Base-by-base conservation (phyloP, 1,140 invertebrate genomes). In the Portunus trituberculatus region DNA sequence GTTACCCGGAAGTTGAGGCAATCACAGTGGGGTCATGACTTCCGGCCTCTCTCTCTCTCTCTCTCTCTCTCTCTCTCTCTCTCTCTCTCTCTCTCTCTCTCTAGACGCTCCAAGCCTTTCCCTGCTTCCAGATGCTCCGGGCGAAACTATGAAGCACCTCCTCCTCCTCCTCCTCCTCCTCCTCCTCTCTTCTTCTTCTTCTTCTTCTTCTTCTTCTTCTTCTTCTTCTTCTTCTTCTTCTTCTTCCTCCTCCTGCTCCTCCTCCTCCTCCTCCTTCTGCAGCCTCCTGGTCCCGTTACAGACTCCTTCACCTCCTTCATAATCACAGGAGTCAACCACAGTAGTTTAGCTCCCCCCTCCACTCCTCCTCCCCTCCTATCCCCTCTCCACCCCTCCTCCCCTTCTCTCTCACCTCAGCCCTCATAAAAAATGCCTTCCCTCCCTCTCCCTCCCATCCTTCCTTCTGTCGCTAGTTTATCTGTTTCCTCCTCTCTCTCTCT, bases 1-100 rank as follows among this genome's bases (percentile, higher is more conserved):
- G 89, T 32, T 91, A 91, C 59, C 89, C 89, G 89, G 89, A 91
- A 91, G 89, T 46, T 91, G 89, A 39, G 28, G 89, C 89, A 46
- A 29, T 52, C 89, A 48, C 89, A 7, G 46, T 91, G 39, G 59
- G 89, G 89, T 91, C 89, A 91, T 52, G 89, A 91, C 89, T 91
- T 91, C 89, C 89, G 89, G n/a, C 89, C 89, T 29, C 89, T 29
- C 89, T 59, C 46, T 52, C 86, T 88, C 86, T 45, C 86, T 31
- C 28, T 29, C 52, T 59, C 52, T 59, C 52, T 59, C 86, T 45
- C 86, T 31, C 28, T 29, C 52, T 59, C 52, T 59, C 52, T 59
- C 52, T 59, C 52, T 59, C 52, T 59, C 52, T 59, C 52, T 59
- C 52, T 59, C 52, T 59, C 52, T 59, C 52, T 59, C 52, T 59